A percentile compares a stretch with the other conserved stretches of the same genome.
These are phyloP conservation scores for Lagodon rhomboides DNA, from an alignment of 2,797 vertebrate genomes.

Conservation along the genomic window DNA sequence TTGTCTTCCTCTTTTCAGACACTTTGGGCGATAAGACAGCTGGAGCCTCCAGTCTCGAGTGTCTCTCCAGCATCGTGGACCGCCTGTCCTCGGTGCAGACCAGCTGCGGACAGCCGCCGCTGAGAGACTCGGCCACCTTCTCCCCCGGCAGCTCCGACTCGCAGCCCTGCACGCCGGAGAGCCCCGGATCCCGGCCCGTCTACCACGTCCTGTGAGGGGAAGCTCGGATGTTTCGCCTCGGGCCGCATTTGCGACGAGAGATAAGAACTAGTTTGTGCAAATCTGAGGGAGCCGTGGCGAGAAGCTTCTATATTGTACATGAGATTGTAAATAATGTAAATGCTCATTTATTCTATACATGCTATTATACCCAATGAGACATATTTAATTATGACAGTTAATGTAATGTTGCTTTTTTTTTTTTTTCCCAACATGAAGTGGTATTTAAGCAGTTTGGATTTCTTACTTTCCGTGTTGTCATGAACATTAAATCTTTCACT, in stretches of 20 bases:
- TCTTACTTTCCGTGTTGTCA: slow-evolving; percentile 48
- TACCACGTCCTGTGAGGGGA: slow-evolving; percentile 94
- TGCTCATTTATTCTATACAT: slow-evolving; percentile 80
- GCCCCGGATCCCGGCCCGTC: slow-evolving; percentile 87
- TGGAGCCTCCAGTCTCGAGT: slow-evolving; percentile 94
- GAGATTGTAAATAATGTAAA: slow-evolving; percentile 90
- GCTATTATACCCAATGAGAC: slow-evolving; percentile 77
- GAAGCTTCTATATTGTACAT: slow-evolving; percentile 80
- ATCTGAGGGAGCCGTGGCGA: slow-evolving; percentile 19
- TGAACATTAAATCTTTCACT: slow-evolving; percentile 69
- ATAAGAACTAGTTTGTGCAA: slow-evolving; percentile 48
- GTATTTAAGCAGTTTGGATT: slow-evolving; percentile 79
- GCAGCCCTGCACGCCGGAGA: slow-evolving; percentile 89
- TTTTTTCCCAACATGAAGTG: slow-evolving; percentile 52
- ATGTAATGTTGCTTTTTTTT: slow-evolving; percentile 70
- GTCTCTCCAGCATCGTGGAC: slow-evolving; percentile 98
- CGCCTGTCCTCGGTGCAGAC: slow-evolving; percentile 90
- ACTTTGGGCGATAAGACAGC: slow-evolving; percentile 80
- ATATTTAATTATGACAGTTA: slow-evolving; percentile 79
- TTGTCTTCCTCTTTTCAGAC: slow-evolving; percentile 69
- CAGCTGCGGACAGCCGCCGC: slow-evolving; percentile 76
- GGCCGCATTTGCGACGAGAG: slow-evolving; percentile 30
- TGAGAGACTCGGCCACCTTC: slow-evolving; percentile 82
- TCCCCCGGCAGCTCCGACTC: slow-evolving; percentile 89
- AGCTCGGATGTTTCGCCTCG: slow-evolving; percentile 21